Evolutionary conservation across 2,113 vertebrate genomes (phyloP).

Genomic region (Carettochelys insculpta): DNA sequence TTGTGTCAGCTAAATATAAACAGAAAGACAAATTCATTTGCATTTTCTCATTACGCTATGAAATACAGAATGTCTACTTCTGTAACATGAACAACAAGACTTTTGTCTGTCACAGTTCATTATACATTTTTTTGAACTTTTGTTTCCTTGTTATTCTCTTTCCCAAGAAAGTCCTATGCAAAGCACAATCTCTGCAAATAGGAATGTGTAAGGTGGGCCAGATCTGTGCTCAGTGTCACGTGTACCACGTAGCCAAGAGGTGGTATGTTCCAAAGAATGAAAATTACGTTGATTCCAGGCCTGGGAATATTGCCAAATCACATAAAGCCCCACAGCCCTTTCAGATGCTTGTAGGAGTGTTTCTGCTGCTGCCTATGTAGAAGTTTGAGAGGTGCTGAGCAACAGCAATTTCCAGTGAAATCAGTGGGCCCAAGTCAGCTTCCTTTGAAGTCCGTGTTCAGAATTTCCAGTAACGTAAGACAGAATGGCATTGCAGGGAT

Average conservation of each 20-base stretch:
- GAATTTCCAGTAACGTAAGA: not conserved
- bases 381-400: rapidly evolving
- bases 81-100: not conserved
- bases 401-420: not conserved
- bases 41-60: not conserved
- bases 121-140: not conserved
- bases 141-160: not conserved
- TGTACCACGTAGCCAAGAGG: not conserved
- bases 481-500: not conserved
- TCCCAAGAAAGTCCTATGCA: not conserved
- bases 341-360: not conserved
- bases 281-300: not conserved
- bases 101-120: not conserved
- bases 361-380: not conserved
- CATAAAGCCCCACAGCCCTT: not conserved
- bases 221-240: not conserved
- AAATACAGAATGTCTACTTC: not conserved
- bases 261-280: not conserved
- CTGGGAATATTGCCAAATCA: not conserved
- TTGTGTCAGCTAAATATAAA: not conserved
- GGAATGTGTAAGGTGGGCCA: not conserved
- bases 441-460: not conserved
- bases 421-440: not conserved
- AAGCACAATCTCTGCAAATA: rapidly evolving
- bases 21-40: not conserved